Percentiles rank a stretch among this genome's conserved stretches.
phyloP scores from a whole-genome alignment of 2,888 invertebrate genomes.

The Pheosia tremula region DNA sequence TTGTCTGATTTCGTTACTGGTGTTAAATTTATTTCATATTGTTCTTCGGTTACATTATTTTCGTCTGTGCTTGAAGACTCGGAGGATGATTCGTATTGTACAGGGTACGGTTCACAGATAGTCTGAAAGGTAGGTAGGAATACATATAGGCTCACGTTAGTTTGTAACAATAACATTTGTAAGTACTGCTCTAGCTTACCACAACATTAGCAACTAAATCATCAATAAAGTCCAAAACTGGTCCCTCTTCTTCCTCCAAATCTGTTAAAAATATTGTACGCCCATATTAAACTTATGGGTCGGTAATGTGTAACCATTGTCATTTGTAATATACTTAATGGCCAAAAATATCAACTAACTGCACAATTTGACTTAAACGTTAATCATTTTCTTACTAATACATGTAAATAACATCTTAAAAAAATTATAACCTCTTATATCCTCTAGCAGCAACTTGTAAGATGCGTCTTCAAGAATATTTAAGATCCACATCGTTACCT shows the following conservation, averaged over 20 bases:
- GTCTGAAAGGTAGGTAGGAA: constrained; percentile 29
- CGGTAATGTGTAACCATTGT: neutral
- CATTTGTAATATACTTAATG: too few species aligned
- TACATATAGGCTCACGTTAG: neutral
- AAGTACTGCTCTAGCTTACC: constrained; percentile 46
- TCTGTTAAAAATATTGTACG: constrained; percentile 48
- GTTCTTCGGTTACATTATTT: neutral
- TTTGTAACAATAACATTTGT: neutral
- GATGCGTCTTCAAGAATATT: constrained; percentile 59
- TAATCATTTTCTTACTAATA: too few species aligned
- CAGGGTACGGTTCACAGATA: constrained; percentile 29
- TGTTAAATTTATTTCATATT: neutral
- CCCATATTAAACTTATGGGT: constrained; percentile 10
- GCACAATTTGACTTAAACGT: neutral
- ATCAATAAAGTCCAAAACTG: constrained; percentile 67
- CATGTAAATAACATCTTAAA: too few species aligned
- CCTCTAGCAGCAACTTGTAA: constrained; percentile 59
- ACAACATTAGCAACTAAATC: constrained; percentile 56
- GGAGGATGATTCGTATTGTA: constrained; percentile 2
- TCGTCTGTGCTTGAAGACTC: constrained; percentile 1
- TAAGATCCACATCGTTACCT: constrained; percentile 70
- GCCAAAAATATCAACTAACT: neutral
- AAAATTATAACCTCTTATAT: constrained; percentile 54
- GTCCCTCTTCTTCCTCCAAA: constrained; percentile 70
- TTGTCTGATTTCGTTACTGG: neutral